Base-by-base conservation (phyloP, 2,888 invertebrate genomes). In the Beris morrisii region DNA sequence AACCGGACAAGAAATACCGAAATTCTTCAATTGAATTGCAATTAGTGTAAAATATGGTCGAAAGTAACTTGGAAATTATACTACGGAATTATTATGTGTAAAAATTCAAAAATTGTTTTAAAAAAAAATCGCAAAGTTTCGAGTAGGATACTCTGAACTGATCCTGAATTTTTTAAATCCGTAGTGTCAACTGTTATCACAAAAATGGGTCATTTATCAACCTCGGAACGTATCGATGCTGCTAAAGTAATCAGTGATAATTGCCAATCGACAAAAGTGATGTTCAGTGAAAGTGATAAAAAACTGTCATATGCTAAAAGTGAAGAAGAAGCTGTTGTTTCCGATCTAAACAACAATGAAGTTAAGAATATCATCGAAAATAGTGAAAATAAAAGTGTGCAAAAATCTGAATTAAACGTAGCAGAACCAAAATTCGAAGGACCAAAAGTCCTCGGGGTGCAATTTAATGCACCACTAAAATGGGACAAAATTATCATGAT, bases 401-500 rank as follows among this genome's bases (percentile, higher is more conserved):
- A 22, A n/a, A 63, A 63, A 53, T 50, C 43, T 4, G 53, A 63
- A 52, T n/a, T 63, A n/a, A 63, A 63, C 43, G 43, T 5, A 15
- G 30, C 32, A 46, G 32, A 32, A 9, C 7, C 43, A 9, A 31
- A 11, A 55, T 46, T 45, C 45, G 30, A 53, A 52, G 65, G 73
- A 76, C 66, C 71, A 75, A 44, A 73, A 77, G 67, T 78, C 3
- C 67, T 79, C 3, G 78, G 79, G 31, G 72, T 81, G 67, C 82
- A 84, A 4, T 86, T 87, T 67, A 73, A 83, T 50, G 86, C 87
- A 3, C 85, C 87, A 0, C 79, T 88, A n/a, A 85, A 86, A 72
- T 89, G 88, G 89, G 78, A 77, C 54, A 88, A 87, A 73, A 80
- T 85, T 13, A 80, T 87, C 67, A 77, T 79, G 31, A 85, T 90